Base-by-base conservation (phyloP, 2,113 vertebrate species). In the Tauraco erythrolophus region DNA sequence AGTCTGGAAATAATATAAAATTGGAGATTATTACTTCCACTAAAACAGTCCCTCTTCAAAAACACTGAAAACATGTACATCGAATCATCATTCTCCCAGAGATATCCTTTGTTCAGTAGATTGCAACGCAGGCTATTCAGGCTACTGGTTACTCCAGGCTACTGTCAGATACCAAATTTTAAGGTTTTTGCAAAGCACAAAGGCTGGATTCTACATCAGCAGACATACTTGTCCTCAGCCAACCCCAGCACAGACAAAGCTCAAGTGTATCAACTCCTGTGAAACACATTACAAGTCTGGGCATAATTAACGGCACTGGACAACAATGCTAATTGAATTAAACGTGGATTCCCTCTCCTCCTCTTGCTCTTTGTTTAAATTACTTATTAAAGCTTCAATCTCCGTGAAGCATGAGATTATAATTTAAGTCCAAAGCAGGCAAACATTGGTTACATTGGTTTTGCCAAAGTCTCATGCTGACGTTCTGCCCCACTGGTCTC, bases 251-350 rank as follows among this genome's bases (percentile, higher is more conserved):
- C 12, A 92, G 43, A 92, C 95, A 96, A 92, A 94, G 94, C 89
- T 87, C 77, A 75, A 95, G 84, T 48, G 65, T 85, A 92, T 96
- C 87, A 82, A 21, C 70, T 92, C 54, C 80, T 79, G 48, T 33
- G 50, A 82, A 97, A 88, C 58, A 57, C 41, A 71, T 10, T 57
- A 30, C 69, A 89, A 88, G 84, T 27, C 91, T 89, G 62, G 37
- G 50, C 56, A 48, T 80, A 94, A 89, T 94, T 95, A 96, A 92
- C 16, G 19, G 71, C 54, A 66, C 2, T 50, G 78, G 78, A 93
- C 58, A 95, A 89, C 84, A 91, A 61, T 2, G 23, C 46, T 95
- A 96, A 96, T 83, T 93, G n/a, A 95, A 96, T 96, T 96, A 97
- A 92, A 76, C 31, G 45, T 10, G 80, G 84, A 97, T 82, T 78